Conservation (phyloP, 2,113 vertebrate genomes). For the Campylorhamphus procurvoides region DNA sequence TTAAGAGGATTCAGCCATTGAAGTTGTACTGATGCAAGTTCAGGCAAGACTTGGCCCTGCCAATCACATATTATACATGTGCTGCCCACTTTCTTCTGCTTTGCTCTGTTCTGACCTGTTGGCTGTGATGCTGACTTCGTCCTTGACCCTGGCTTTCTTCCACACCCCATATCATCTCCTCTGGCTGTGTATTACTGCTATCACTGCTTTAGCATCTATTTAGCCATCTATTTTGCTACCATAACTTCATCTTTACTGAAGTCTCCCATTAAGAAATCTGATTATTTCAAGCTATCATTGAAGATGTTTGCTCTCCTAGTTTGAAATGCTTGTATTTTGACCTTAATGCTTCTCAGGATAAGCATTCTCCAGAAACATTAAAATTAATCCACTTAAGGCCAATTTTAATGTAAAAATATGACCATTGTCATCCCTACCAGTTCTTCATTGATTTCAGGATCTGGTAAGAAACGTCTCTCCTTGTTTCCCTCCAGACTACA, state of each 20-base stretch:
- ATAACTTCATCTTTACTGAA: neutral
- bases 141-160: neutral
- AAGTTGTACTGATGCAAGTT: neutral
- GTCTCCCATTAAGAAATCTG: neutral
- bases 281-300: neutral
- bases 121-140: neutral
- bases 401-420: neutral
- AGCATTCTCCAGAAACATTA: neutral
- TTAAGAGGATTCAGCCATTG: conserved; percentile 3
- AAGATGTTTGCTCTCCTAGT: conserved; percentile 2
- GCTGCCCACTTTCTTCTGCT: neutral
- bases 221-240: neutral
- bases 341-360: neutral
- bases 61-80: neutral
- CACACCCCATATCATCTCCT: neutral
- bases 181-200: neutral
- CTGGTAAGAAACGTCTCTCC: neutral
- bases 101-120: neutral
- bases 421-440: neutral
- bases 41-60: neutral
- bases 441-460: neutral
- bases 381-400: neutral
- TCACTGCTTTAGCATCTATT: neutral
- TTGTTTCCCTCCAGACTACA: neutral
- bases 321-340: neutral